Evolutionary conservation across 2,113 vertebrate species (phyloP), one percentile per base, ranked within the genome.

Genomic region (Bubo bubo): DNA sequence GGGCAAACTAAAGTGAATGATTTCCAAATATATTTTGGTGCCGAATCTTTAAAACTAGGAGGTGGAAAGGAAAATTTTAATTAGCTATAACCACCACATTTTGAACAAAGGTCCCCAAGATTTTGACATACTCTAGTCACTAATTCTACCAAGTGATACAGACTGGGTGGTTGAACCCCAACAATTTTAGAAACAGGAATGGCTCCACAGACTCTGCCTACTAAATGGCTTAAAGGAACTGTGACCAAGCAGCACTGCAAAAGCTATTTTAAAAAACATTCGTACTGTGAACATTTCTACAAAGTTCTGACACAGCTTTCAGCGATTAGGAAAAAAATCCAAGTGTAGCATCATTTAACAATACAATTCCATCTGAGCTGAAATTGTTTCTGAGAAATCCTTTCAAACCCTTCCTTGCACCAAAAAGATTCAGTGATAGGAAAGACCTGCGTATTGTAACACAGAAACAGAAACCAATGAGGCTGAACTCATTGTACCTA

Each of bases 1-100:
- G 56, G 60, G 35, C 37, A 87, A 95, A 68, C 47, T 84, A 10
- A 88, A 87, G 73, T 52, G 68, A 84, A 82, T 67, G 14, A 91
- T 85, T 94, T 93, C 90, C 74, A 94, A 90, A 91, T 72, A 81
- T 45, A 87, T 79, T 94, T 91, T 71, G 79, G 52, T 62, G 56
- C 49, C 32, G 23, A 64, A 88, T 60, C 60, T 90, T 50, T 85
- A 91, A 88, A 95, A 83, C 10, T 30, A 74, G 66, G 27, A 85
- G 27, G n/a, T 37, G 30, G 56, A 85, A 80, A 91, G 14, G 21
- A 86, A 86, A 79, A 49, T 43, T 93, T 91, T 67, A 70, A 71
- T 90, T 77, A 91, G 47, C 23, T 77, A 19, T 49, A 81, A 71
- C 41, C 43, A 30, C 24, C 5, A 12, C 14, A 74, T 45, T 84